phyloP scores from a whole-genome alignment of 2,797 vertebrate species.

The Holocentrus rufus region DNA sequence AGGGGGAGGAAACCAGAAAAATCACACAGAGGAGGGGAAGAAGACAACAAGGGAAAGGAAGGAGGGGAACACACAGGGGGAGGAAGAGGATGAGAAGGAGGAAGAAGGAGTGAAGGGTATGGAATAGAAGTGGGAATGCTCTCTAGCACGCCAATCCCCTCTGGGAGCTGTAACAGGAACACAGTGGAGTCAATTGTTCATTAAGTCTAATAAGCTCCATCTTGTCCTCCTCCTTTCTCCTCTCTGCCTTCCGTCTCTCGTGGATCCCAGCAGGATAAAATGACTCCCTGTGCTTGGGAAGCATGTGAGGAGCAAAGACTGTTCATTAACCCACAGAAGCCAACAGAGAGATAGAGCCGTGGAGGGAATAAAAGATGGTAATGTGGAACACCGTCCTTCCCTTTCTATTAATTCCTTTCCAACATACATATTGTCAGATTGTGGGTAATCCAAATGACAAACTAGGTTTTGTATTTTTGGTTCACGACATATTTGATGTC shows the following conservation, averaged over 20 bases:
- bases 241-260: constrained; percentile 21
- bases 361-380: too few species aligned
- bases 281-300: constrained; percentile 11
- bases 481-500: too few species aligned
- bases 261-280: constrained; percentile 17
- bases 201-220: constrained; percentile 35
- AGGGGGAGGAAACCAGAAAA: not conserved
- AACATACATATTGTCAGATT: too few species aligned
- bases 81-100: constrained; percentile 3
- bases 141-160: not conserved
- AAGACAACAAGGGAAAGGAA: not conserved
- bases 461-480: too few species aligned
- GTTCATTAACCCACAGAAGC: constrained; percentile 2
- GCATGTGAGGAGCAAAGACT: not conserved
- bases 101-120: not conserved
- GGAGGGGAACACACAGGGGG: not conserved
- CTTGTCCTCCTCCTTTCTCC: constrained; percentile 15
- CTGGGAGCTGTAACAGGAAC: constrained; percentile 22
- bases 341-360: constrained; percentile 5
- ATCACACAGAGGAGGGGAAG: not conserved
- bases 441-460: too few species aligned
- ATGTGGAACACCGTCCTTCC: too few species aligned
- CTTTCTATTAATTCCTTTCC: too few species aligned
- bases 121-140: constrained; percentile 4
- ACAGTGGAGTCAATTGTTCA: constrained; percentile 35